Percentiles rank a stretch among this genome's conserved stretches.
phyloP scores from a whole-genome alignment of 2,888 invertebrate genomes.

The Dexiosoma caninum region DNA sequence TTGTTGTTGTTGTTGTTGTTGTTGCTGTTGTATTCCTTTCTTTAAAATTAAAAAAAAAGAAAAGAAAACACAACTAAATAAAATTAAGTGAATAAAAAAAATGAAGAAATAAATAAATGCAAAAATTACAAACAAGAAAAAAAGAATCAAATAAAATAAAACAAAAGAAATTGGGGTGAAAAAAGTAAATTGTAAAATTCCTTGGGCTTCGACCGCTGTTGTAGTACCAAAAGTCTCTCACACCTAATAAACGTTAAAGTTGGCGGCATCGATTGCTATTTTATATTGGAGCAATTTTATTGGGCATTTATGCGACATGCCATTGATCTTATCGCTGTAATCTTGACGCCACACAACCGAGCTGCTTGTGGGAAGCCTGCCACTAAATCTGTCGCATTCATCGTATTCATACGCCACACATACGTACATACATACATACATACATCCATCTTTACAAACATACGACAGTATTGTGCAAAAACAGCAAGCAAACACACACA shows the following conservation, averaged over 20 bases:
- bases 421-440: constrained; percentile 21
- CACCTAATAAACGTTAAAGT: constrained; percentile 64
- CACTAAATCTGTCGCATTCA: constrained; percentile 63
- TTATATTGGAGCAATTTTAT: constrained; percentile 72
- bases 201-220: constrained; percentile 39
- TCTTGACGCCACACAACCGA: constrained; percentile 76
- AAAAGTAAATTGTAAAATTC: constrained; percentile 57
- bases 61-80: constrained; percentile 4
- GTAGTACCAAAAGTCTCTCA: constrained; percentile 63
- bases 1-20: no score
- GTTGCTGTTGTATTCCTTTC: constrained; percentile 14
- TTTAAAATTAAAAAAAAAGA: background rate
- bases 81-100: constrained; percentile 36
- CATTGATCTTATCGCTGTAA: constrained; percentile 76
- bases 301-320: constrained; percentile 75
- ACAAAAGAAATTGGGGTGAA: constrained; percentile 27
- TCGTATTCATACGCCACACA: constrained; percentile 61
- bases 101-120: constrained; percentile 15
- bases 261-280: constrained; percentile 68
- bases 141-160: background rate
- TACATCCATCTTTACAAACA: background rate
- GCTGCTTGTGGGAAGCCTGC: constrained; percentile 63
- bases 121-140: no score
- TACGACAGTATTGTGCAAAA: constrained; percentile 1
- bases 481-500: constrained; percentile 1